Evolutionary conservation across 2,113 vertebrate genomes (phyloP).

Genomic region (Pangasianodon hypophthalmus): DNA sequence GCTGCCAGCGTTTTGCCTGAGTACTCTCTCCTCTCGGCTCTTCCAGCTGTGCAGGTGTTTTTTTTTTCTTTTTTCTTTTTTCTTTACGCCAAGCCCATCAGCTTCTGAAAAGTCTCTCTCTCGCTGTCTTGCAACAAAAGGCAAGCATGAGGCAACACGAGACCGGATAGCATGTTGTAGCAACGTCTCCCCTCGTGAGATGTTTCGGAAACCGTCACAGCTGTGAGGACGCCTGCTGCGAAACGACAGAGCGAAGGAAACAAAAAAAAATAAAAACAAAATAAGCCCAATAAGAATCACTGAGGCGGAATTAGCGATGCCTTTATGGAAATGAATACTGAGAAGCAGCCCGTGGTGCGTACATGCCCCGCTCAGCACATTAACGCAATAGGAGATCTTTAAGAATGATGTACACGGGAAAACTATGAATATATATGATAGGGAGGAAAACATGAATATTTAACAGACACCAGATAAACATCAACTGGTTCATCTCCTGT

Average conservation of each 20-base stretch:
- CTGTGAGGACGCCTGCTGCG: slow-evolving; percentile 65
- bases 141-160: slow-evolving; percentile 48
- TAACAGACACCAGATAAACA: neutral
- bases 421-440: slow-evolving; percentile 2
- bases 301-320: slow-evolving; percentile 66
- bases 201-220: slow-evolving; percentile 66
- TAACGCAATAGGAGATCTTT: slow-evolving; percentile 52
- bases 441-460: slow-evolving; percentile 10
- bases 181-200: slow-evolving; percentile 62
- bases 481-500: slow-evolving; percentile 16
- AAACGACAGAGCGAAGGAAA: slow-evolving; percentile 61
- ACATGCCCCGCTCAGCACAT: slow-evolving; percentile 58
- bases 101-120: slow-evolving; percentile 53
- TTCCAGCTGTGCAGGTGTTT: slow-evolving; percentile 65
- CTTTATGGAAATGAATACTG: slow-evolving; percentile 68
- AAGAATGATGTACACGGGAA: slow-evolving; percentile 50
- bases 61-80: neutral
- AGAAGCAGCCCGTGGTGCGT: slow-evolving; percentile 64
- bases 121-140: slow-evolving; percentile 32
- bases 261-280: slow-evolving; percentile 50
- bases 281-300: slow-evolving; percentile 64
- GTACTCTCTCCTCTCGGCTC: slow-evolving; percentile 51
- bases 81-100: slow-evolving; percentile 58
- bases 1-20: slow-evolving; percentile 59
- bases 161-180: slow-evolving; percentile 66